Conservation (phyloP, 1,140 invertebrate genomes). For the Bombus breviceps region DNA sequence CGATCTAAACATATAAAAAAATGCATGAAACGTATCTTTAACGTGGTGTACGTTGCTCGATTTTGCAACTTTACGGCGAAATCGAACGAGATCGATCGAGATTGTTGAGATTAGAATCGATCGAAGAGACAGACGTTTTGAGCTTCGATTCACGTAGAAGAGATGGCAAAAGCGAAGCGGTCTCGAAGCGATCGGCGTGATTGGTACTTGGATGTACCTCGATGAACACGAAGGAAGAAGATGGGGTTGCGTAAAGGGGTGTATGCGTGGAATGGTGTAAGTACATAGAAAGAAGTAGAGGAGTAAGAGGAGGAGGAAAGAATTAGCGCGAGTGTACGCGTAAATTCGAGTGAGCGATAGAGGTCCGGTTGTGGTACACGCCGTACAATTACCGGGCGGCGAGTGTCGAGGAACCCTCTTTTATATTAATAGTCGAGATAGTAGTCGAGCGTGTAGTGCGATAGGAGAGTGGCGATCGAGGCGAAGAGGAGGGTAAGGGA, state of each 20-base stretch:
- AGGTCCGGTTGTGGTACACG: conserved; percentile 44
- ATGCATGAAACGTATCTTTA: no score
- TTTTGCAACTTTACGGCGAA: no score
- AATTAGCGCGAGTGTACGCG: conserved; percentile 51
- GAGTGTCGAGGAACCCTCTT: conserved; percentile 82
- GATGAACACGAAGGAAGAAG: background rate
- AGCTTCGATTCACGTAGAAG: no score
- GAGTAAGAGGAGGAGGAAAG: conserved; percentile 29
- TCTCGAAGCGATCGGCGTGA: background rate
- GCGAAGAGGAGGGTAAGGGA: conserved; percentile 32
- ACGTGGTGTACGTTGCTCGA: no score
- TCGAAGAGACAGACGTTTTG: no score
- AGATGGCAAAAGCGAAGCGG: background rate
- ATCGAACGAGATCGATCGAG: background rate
- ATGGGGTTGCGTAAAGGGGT: background rate
- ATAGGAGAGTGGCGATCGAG: conserved; percentile 60
- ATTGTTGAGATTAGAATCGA: background rate
- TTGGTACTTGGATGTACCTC: background rate
- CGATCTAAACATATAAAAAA: no score
- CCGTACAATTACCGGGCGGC: conserved; percentile 77
- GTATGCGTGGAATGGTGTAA: background rate
- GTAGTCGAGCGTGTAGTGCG: conserved; percentile 58
- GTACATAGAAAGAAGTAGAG: background rate
- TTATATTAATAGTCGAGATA: conserved; percentile 82
- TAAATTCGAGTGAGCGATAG: conserved; percentile 62